Evolutionary conservation across 2,797 vertebrate species (phyloP).

Genomic region (Lemur catta): DNA sequence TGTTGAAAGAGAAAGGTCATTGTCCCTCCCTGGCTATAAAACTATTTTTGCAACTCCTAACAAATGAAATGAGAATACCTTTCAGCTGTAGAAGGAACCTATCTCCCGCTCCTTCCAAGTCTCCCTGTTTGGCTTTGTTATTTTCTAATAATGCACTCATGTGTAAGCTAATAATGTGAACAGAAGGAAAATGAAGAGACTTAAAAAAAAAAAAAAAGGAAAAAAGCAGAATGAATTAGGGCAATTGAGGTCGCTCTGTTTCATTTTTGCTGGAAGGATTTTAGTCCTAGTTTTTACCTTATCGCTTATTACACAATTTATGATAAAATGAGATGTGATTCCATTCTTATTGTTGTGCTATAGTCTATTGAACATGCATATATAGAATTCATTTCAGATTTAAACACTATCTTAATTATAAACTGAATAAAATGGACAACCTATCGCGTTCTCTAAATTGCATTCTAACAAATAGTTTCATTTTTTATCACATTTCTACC

Average conservation of each 20-base stretch:
- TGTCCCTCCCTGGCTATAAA: constrained; percentile 90
- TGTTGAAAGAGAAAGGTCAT: constrained; percentile 89
- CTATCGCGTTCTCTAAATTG: constrained; percentile 87
- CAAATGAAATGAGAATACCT: constrained; percentile 89
- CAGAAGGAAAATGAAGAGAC: constrained; percentile 91
- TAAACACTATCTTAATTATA: constrained; percentile 91
- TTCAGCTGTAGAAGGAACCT: constrained; percentile 88
- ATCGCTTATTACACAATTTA: constrained; percentile 97
- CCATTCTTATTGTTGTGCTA: constrained; percentile 90
- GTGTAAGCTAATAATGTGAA: constrained; percentile 94
- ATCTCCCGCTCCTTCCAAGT: constrained; percentile 86
- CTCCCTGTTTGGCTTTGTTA: constrained; percentile 86
- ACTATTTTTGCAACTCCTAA: constrained; percentile 92
- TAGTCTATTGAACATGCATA: constrained; percentile 92
- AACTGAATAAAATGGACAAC: constrained; percentile 88
- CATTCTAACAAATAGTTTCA: constrained; percentile 90
- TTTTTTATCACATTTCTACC: constrained; percentile 86
- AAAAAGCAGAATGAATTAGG: constrained; percentile 90
- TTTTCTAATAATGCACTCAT: constrained; percentile 92
- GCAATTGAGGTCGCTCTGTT: constrained; percentile 95
- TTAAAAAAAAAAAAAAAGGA: constrained; percentile 82
- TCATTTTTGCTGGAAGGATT: constrained; percentile 92
- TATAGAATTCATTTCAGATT: constrained; percentile 93
- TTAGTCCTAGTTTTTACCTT: constrained; percentile 95
- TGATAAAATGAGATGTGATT: constrained; percentile 93